A percentile compares a stretch with the other conserved stretches of the same genome.
phyloP scores from a whole-genome alignment of 2,113 vertebrate species.

The Bubo scandiacus region DNA sequence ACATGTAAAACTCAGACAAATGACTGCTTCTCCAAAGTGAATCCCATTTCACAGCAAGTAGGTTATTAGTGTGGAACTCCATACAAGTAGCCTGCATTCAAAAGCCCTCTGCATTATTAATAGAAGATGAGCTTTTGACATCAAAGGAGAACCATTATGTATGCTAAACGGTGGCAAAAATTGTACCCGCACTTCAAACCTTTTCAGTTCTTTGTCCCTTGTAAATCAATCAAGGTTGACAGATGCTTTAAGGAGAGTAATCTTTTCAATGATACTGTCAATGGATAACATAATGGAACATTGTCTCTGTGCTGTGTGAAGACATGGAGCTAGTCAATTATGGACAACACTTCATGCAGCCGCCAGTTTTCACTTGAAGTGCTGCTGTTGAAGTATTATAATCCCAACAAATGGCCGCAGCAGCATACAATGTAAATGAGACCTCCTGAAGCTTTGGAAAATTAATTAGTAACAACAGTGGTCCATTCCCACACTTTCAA shows the following conservation, averaged over 20 bases:
- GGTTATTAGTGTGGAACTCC: constrained; percentile 71
- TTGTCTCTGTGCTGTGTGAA: constrained; percentile 75
- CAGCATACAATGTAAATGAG: constrained; percentile 71
- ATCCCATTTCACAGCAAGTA: constrained; percentile 75
- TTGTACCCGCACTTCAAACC: constrained; percentile 71
- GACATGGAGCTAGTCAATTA: constrained; percentile 78
- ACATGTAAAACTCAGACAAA: constrained; percentile 68
- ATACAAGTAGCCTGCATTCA: constrained; percentile 67
- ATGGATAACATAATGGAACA: constrained; percentile 76
- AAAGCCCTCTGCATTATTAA: constrained; percentile 74
- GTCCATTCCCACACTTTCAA: constrained; percentile 73
- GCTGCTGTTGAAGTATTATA: constrained; percentile 72
- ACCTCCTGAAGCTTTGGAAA: constrained; percentile 73
- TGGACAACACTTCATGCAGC: constrained; percentile 70
- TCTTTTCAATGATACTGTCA: constrained; percentile 77
- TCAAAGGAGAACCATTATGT: constrained; percentile 71
- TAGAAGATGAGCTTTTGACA: constrained; percentile 73
- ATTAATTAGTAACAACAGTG: constrained; percentile 73
- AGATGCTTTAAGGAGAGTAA: constrained; percentile 78
- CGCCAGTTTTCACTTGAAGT: constrained; percentile 69
- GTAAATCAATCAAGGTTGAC: constrained; percentile 78
- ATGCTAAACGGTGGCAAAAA: constrained; percentile 73
- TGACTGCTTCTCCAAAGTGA: constrained; percentile 72
- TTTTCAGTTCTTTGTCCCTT: constrained; percentile 72
- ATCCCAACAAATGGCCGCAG: constrained; percentile 69